These are phyloP conservation scores for Tryphoninae sp. DNA, from an alignment of 2,888 invertebrate genomes.

Conservation along the genomic window DNA sequence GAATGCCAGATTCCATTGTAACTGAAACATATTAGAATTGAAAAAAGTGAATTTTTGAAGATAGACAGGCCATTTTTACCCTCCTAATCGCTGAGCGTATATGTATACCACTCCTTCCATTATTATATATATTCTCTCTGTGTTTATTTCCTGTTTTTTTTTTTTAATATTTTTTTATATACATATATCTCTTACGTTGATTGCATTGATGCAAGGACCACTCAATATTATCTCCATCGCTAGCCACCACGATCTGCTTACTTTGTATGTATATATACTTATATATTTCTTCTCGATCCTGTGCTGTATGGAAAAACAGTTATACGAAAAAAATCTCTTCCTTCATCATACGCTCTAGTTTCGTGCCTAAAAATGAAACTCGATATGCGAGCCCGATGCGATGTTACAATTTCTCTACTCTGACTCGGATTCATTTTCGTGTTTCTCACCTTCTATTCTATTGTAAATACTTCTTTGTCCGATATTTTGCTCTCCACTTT, in stretches of 20 bases:
- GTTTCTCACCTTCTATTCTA: conserved; percentile 4
- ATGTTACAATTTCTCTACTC: background rate
- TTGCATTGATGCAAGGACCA: conserved; percentile 88
- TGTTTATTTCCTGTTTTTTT: conserved; percentile 50
- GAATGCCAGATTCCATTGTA: too few relatives aligned
- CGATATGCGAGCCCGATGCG: background rate
- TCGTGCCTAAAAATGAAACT: conserved; percentile 35
- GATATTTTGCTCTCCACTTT: background rate
- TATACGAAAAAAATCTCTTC: conserved; percentile 1
- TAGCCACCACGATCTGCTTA: conserved; percentile 80
- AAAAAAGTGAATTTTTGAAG: conserved; percentile 28
- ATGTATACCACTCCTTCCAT: conserved; percentile 62
- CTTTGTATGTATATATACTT: conserved; percentile 76
- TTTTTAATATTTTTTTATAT: conserved; percentile 26
- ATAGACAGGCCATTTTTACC: conserved; percentile 45
- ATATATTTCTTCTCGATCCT: conserved; percentile 65
- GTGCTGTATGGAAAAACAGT: conserved; percentile 66
- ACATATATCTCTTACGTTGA: conserved; percentile 72
- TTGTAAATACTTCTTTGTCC: background rate
- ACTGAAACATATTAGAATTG: too few relatives aligned
- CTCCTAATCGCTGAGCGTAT: conserved; percentile 60
- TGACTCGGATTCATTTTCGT: background rate
- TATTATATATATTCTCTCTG: conserved; percentile 64
- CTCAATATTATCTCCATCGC: conserved; percentile 84
- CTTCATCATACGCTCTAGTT: conserved; percentile 56